Percentiles rank a stretch among this genome's conserved stretches.
Conservation (phyloP, 2,888 invertebrate genomes). For the Drosophila pseudotalamancana region DNA sequence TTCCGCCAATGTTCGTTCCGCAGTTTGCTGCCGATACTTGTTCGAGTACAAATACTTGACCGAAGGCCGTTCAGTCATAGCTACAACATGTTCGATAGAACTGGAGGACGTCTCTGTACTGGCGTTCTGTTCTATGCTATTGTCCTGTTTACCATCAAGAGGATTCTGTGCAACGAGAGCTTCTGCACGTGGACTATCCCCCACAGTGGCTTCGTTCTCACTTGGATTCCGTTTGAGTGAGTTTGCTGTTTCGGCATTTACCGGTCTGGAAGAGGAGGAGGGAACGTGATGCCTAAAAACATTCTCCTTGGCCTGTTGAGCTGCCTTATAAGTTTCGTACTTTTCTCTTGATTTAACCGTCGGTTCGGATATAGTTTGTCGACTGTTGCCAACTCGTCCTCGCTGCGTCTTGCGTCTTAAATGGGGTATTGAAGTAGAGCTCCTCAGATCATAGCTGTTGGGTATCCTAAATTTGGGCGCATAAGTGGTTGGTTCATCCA, state of each 20-base stretch:
- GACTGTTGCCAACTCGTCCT: slow-evolving; percentile 52
- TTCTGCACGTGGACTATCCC: slow-evolving; percentile 74
- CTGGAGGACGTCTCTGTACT: slow-evolving; percentile 43
- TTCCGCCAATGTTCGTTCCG: slow-evolving; percentile 79
- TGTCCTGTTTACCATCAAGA: slow-evolving; percentile 68
- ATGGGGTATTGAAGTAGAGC: slow-evolving; percentile 27
- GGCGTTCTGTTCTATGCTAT: slow-evolving; percentile 67
- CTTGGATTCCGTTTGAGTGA: slow-evolving; percentile 41
- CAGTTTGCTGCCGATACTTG: slow-evolving; percentile 80
- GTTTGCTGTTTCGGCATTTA: slow-evolving; percentile 4
- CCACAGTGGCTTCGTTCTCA: slow-evolving; percentile 67
- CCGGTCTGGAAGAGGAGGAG: neutral
- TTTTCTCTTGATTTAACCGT: slow-evolving; percentile 64
- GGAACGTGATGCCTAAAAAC: neutral
- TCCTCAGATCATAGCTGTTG: slow-evolving; percentile 44
- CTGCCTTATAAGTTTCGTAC: slow-evolving; percentile 67
- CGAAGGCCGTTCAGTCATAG: slow-evolving; percentile 76
- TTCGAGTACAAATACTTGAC: slow-evolving; percentile 80
- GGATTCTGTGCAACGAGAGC: slow-evolving; percentile 71
- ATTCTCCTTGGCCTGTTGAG: slow-evolving; percentile 55
- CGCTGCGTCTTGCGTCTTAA: slow-evolving; percentile 69
- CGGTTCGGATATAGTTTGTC: slow-evolving; percentile 30
- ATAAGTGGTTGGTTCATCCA: slow-evolving; percentile 83
- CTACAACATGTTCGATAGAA: slow-evolving; percentile 61
- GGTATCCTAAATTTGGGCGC: slow-evolving; percentile 79